phyloP scores from a whole-genome alignment of 2,888 invertebrate genomes.

The Lumbricus terrestris region DNA sequence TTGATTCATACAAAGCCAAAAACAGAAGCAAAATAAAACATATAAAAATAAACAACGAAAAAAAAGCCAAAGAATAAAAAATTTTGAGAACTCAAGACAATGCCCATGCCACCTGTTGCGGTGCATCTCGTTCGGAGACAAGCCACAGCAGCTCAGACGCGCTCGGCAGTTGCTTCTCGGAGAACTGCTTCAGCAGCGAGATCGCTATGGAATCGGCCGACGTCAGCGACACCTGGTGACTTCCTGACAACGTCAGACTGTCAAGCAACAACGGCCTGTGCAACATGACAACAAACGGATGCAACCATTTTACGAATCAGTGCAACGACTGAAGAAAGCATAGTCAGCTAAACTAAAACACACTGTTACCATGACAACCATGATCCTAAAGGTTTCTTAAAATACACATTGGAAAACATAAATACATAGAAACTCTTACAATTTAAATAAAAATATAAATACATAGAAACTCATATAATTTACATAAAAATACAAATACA shows the following conservation, averaged over 20 bases:
- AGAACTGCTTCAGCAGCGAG: conserved; percentile 74
- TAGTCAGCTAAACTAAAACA: background rate
- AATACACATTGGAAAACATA: background rate
- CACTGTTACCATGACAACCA: background rate
- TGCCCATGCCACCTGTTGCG: conserved; percentile 65
- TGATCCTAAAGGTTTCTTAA: background rate
- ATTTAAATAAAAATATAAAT: too few species aligned
- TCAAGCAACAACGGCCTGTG: background rate
- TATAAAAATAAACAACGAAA: background rate
- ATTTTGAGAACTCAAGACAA: background rate
- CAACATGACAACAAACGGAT: background rate
- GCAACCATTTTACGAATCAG: background rate
- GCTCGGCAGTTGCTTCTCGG: conserved; percentile 72
- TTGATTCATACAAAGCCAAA: too few species aligned
- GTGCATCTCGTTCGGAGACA: conserved; percentile 75
- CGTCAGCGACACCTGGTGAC: background rate
- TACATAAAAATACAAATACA: background rate
- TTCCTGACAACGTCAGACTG: conserved; percentile 3
- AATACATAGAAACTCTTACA: background rate
- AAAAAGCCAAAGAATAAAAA: too few species aligned
- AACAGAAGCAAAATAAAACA: background rate
- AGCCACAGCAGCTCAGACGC: conserved; percentile 79
- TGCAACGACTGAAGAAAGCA: background rate
- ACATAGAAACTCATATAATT: background rate
- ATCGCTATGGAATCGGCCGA: conserved; percentile 80